Base-by-base conservation (phyloP, 2,888 invertebrate species). In the Microctonus hyperodae region DNA sequence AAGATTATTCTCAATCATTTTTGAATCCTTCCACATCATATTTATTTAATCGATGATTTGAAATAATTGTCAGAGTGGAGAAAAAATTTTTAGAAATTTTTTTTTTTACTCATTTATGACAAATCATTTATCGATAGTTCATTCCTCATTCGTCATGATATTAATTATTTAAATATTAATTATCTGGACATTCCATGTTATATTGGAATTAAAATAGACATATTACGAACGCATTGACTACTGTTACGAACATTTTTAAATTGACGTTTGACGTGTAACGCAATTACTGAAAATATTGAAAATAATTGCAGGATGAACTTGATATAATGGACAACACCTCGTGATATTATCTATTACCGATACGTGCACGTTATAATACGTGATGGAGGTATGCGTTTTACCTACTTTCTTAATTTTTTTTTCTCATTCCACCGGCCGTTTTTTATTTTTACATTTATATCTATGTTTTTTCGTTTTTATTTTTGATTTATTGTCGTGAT, bases 291-390 rank as follows among this genome's bases (percentile, higher is more conserved):
- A 44, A 9, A 13, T 5, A 22, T 25, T 2, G 10, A 51, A 51
- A 51, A 13, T 48, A 48, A 57, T 44, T 20, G 33, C 33, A 63
- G 48, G 48, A 64, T 58, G 50, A 37, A 64, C 61, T 65, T 48
- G 25, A 62, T 69, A 66, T 70, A 70, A 69, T 22, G n/a, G 66
- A 70, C 65, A 23, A 66, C 23, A 22, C 53, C 44, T 37, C 61
- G 67, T 66, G 67, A 70, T 69, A 69, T 69, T 65, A 70, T 67
- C 62, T 67, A 72, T 72, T 72, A 71, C 66, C 51, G 67, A 71
- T 67, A 69, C 16, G 16, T 69, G 66, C 66, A 73, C 64, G 59
- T 56, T 37, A n/a, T n/a, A n/a, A n/a, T n/a, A n/a, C n/a, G 48
- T 37, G 55, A 67, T 67, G 65, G 63, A 69, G 69, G 70, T 67